A percentile compares a stretch with the other conserved stretches of the same genome.
Evolutionary conservation across 1,140 invertebrate genomes (phyloP).

Genomic region (Spodoptera litura): DNA sequence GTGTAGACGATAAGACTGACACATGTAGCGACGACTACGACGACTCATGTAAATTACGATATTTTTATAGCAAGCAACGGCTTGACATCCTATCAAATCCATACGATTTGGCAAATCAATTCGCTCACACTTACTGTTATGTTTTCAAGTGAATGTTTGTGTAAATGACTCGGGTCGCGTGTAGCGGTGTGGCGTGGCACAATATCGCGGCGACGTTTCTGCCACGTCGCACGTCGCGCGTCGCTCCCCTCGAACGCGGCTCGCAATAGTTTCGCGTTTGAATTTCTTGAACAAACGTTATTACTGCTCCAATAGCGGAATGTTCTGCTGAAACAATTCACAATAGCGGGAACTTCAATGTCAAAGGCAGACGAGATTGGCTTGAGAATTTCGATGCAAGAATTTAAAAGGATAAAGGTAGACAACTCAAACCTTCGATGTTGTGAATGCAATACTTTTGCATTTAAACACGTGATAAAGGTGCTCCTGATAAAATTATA

Average conservation of each 20-base stretch:
- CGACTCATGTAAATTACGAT: constrained; percentile 35
- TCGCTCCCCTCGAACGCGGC: constrained; percentile 52
- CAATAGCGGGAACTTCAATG: constrained; percentile 73
- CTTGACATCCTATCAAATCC: constrained; percentile 41
- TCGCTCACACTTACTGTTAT: constrained; percentile 39
- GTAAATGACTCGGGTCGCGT: constrained; percentile 50
- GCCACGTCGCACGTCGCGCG: constrained; percentile 50
- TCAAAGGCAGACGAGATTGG: constrained; percentile 74
- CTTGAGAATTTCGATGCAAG: constrained; percentile 58
- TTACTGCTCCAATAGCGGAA: constrained; percentile 75
- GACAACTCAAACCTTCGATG: constrained; percentile 20
- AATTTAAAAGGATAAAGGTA: constrained; percentile 56
- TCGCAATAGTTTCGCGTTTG: constrained; percentile 80
- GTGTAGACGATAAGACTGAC: constrained; percentile 37
- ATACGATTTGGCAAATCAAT: constrained; percentile 44
- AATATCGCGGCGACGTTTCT: constrained; percentile 65
- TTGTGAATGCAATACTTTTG: constrained; percentile 11
- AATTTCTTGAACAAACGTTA: constrained; percentile 81
- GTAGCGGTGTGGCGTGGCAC: constrained; percentile 38
- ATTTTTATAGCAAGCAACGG: constrained; percentile 41
- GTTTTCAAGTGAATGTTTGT: constrained; percentile 54
- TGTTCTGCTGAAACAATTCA: constrained; percentile 79
- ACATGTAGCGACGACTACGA: constrained; percentile 8
- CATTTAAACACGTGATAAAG: neutral
- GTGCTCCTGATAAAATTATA: too few species aligned